These are phyloP conservation scores for Caerostris extrusa DNA, from an alignment of 1,140 invertebrate genomes.

Conservation along the genomic window DNA sequence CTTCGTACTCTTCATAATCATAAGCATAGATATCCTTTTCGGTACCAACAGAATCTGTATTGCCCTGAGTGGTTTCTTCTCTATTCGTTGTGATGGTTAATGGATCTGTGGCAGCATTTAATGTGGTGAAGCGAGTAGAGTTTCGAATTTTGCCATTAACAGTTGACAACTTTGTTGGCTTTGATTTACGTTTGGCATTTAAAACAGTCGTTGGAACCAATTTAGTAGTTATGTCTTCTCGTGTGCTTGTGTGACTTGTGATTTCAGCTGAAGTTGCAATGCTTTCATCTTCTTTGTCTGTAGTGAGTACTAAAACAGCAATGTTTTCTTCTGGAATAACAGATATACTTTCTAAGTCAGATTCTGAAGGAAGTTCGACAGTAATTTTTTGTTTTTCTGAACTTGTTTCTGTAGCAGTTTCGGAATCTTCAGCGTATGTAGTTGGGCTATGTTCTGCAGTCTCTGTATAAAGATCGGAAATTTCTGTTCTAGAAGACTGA, in stretches of 20 bases:
- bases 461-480: not conserved
- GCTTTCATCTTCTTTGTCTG: conserved; percentile 45
- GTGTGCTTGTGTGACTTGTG: not conserved
- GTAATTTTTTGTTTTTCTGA: conserved; percentile 73
- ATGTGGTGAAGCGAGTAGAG: not conserved
- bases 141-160: not conserved
- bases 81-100: not conserved
- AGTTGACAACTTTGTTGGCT: conserved; percentile 43
- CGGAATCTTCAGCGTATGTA: not conserved
- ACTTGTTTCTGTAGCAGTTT: not conserved
- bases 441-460: not conserved
- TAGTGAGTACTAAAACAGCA: conserved; percentile 64
- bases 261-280: conserved; percentile 24
- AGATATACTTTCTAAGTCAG: conserved; percentile 62
- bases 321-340: conserved; percentile 76
- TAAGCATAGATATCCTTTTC: conserved; percentile 57
- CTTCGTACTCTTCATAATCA: conserved; percentile 55
- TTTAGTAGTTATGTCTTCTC: conserved; percentile 21
- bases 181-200: conserved; percentile 21
- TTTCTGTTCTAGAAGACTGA: conserved; percentile 25
- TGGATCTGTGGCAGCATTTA: not conserved
- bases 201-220: not conserved
- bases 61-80: not conserved
- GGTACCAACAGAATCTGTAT: not conserved
- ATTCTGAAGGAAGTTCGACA: conserved; percentile 60